A percentile compares a stretch with the other conserved stretches of the same genome.
These are phyloP conservation scores for Brachionus sp. DNA, from an alignment of 1,140 invertebrate genomes.

Conservation along the genomic window DNA sequence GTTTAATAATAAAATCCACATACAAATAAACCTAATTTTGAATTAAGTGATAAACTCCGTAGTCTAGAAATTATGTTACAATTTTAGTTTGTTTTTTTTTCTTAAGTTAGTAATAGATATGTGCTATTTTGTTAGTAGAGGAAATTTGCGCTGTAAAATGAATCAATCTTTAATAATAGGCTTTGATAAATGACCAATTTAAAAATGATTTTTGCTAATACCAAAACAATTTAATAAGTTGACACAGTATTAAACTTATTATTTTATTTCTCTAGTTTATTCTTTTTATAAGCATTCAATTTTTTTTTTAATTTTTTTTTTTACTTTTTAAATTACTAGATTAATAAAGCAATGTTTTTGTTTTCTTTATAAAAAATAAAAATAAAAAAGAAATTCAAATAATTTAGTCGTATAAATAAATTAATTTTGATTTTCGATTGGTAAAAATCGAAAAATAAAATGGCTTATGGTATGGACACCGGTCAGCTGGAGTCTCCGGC, in stretches of 20 bases:
- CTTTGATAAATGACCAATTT: neutral
- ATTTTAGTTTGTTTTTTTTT: neutral
- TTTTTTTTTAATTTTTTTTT: neutral
- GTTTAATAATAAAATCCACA: slow-evolving; percentile 8
- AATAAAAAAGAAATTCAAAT: neutral
- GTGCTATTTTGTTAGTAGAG: neutral
- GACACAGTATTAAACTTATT: neutral
- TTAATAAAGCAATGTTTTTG: neutral
- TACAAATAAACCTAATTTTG: slow-evolving; percentile 10
- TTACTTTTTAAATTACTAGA: neutral
- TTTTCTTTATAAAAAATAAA: neutral
- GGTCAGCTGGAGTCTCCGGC: slow-evolving; percentile 47
- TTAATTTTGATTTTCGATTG: neutral
- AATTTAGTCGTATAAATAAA: neutral
- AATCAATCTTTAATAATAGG: neutral
- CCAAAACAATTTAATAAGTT: neutral
- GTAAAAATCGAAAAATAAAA: slow-evolving; percentile 44
- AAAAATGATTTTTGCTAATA: neutral
- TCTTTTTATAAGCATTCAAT: neutral
- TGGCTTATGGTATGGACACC: slow-evolving; percentile 42
- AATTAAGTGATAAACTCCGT: slow-evolving; percentile 1
- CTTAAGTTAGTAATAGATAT: neutral
- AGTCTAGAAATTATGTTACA: slow-evolving; percentile 38
- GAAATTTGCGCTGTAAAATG: neutral
- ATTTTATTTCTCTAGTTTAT: no score